These are phyloP conservation scores for Crotalus viridis DNA, from an alignment of 2,113 vertebrate species.

Conservation along the genomic window DNA sequence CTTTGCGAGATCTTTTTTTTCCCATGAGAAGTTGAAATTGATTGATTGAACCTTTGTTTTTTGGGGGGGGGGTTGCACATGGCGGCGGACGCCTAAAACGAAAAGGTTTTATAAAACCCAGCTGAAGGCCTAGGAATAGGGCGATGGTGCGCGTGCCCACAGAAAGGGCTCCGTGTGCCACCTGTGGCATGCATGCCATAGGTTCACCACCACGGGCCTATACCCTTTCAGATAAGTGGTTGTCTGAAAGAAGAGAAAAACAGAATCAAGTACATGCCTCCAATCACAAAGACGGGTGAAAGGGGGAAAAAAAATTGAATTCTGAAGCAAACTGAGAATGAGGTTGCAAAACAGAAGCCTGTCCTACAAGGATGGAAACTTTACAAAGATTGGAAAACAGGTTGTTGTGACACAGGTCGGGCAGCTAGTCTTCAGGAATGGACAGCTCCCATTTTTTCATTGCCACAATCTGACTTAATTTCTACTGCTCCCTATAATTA, in stretches of 20 bases:
- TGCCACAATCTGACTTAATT: neutral
- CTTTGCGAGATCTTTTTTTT: no score
- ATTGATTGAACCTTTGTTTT: no score
- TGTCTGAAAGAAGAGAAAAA: neutral
- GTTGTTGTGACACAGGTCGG: neutral
- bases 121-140: no score
- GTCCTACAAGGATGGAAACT: neutral
- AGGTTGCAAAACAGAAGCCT: neutral
- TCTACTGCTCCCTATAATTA: neutral
- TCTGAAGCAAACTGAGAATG: neutral
- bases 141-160: no score
- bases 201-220: no score
- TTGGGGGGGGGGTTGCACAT: no score
- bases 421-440: neutral
- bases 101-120: no score
- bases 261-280: neutral
- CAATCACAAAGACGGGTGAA: neutral
- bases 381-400: neutral
- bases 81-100: no score
- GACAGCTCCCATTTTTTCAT: neutral
- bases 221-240: no score
- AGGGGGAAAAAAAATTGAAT: neutral
- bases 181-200: no score
- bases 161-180: no score
- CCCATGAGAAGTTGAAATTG: no score